Evolutionary conservation across 2,888 invertebrate species (phyloP).

Genomic region (Cepaea hortensis): DNA sequence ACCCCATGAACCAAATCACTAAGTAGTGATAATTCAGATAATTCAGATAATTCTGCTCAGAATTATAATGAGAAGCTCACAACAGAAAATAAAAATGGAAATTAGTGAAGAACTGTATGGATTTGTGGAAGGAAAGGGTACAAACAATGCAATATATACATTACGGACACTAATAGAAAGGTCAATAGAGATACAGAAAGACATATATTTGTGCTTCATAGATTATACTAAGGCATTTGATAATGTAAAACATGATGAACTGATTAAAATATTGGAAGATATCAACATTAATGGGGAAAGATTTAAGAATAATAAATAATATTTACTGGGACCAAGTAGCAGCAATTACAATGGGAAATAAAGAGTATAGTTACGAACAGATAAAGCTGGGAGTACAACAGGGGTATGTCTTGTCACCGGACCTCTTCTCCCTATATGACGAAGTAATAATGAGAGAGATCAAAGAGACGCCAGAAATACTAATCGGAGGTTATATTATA

Average conservation of each 20-base stretch:
- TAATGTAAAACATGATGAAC: neutral
- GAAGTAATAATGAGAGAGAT: neutral
- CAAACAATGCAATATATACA: neutral
- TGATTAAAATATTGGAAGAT: neutral
- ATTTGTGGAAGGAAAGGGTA: too few species aligned
- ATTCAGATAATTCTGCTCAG: too few species aligned
- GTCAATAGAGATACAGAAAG: neutral
- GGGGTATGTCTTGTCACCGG: neutral
- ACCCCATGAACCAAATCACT: too few species aligned
- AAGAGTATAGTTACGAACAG: neutral
- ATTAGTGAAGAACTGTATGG: too few species aligned
- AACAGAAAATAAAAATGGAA: neutral
- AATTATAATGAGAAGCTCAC: neutral
- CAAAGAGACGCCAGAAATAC: neutral
- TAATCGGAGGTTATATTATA: too few species aligned
- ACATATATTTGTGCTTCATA: neutral
- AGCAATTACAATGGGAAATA: neutral
- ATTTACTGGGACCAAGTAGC: neutral
- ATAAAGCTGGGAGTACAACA: constrained; percentile 10
- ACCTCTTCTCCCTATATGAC: neutral
- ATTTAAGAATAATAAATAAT: neutral
- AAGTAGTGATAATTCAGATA: too few species aligned
- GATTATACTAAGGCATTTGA: neutral
- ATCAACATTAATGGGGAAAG: neutral
- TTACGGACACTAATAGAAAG: neutral